Base-by-base conservation (phyloP, 2,113 vertebrate species). In the Melozone crissalis region DNA sequence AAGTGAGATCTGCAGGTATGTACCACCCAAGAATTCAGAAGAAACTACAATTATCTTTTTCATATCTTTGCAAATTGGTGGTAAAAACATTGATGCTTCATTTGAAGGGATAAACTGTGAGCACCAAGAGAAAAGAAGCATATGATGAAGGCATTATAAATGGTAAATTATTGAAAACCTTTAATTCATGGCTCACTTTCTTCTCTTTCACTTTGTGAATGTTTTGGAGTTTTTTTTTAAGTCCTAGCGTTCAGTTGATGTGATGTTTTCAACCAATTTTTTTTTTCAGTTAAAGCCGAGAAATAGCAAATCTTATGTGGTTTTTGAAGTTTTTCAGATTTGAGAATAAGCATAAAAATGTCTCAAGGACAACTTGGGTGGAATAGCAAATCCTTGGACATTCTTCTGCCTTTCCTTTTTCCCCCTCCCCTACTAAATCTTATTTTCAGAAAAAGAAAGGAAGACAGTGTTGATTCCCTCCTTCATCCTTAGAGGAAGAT, bases 281-380 rank as follows among this genome's bases (percentile, higher is more conserved):
- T 77, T 76, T 72, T 77, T 90, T 33, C 66, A 33, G 21, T 14
- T 67, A 79, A 59, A 89, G 27, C 39, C 14, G 21, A 74, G 57
- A 71, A 88, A 61, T 4, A 83, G 51, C 41, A 80, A 49, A 77
- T 51, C 28, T 83, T 49, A 6, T 0, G 4, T 22, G 28, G 2
- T 80, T 90, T 95, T 80, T 90, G 67, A 90, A 94, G 71, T 66
- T 62, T 39, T 88, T 33, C 37, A 85, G 39, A 76, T 88, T 54
- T 69, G 30, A 88, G 37, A 89, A 91, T 15, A 89, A 44, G 61
- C 58, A 78, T 35, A 33, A 87, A 93, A 84, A 84, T 15, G 39
- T 80, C 77, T 78, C 39, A 51, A 84, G 69, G 61, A 91, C 9
- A 37, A 72, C 33, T 49, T 82, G 73, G 61, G 59, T 26, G 31